Evolutionary conservation across 2,888 invertebrate genomes (phyloP).

Genomic region (Euplagia quadripunctaria): DNA sequence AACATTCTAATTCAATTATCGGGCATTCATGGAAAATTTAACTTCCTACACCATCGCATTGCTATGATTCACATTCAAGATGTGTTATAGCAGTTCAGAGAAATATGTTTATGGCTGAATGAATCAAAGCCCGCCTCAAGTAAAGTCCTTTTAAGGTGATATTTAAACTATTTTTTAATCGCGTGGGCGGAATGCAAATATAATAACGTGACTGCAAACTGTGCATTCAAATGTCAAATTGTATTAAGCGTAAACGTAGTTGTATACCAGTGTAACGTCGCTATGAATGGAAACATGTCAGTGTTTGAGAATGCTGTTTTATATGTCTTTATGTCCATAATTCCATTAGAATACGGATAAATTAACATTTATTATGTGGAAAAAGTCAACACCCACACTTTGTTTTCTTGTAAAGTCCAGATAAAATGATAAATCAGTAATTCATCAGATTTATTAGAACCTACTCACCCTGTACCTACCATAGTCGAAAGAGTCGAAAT

Average conservation of each 20-base stretch:
- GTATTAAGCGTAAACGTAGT: background rate
- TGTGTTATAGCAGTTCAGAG: slow-evolving; percentile 25
- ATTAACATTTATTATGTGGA: no score
- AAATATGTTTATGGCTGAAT: slow-evolving; percentile 21
- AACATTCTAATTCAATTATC: background rate
- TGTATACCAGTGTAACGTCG: background rate
- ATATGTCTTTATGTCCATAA: no score
- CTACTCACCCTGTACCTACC: no score
- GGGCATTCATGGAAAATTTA: slow-evolving; percentile 10
- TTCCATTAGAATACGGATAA: no score
- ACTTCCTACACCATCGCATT: slow-evolving; percentile 5
- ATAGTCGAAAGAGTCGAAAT: no score
- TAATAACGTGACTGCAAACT: slow-evolving; percentile 9
- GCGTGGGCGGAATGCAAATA: slow-evolving; percentile 25
- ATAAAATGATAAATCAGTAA: no score
- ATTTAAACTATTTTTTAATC: background rate
- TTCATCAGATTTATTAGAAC: no score
- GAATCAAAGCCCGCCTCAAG: slow-evolving; percentile 30
- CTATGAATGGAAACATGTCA: background rate
- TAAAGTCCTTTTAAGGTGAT: slow-evolving; percentile 33
- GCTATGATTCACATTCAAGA: slow-evolving; percentile 31
- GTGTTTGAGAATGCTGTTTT: no score
- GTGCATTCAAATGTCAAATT: slow-evolving; percentile 7
- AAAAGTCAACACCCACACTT: no score
- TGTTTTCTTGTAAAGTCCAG: no score